Percentiles rank a stretch among this genome's conserved stretches.
phyloP scores from a whole-genome alignment of 2,113 vertebrate species.

The Pelusios castaneus region DNA sequence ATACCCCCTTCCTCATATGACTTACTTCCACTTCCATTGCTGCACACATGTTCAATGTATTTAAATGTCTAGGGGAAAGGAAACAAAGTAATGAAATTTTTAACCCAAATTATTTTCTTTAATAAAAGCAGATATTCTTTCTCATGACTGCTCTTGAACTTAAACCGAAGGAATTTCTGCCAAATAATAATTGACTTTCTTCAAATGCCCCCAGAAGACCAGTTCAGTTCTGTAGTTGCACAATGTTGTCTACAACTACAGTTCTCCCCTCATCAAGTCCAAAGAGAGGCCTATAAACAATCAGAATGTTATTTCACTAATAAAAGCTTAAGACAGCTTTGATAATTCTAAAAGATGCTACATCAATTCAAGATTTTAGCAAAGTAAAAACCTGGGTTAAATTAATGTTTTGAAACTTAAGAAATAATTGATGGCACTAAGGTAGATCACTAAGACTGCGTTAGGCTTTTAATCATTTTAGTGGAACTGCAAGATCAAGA shows the following conservation, averaged over 20 bases:
- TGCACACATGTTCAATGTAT: constrained; percentile 86
- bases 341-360: background rate
- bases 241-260: background rate
- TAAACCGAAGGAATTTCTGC: accelerated
- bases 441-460: background rate
- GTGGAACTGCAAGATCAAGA: background rate
- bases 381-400: background rate
- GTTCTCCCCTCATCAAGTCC: too few relatives aligned
- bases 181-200: background rate
- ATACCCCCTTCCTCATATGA: constrained; percentile 78
- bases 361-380: background rate
- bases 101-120: background rate
- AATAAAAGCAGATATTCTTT: background rate
- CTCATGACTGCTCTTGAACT: background rate
- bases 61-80: constrained; percentile 78
- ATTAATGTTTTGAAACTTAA: background rate
- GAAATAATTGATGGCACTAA: background rate
- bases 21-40: constrained; percentile 86
- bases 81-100: background rate
- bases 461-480: background rate
- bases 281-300: too few relatives aligned
- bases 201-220: background rate
- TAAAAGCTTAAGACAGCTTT: background rate
- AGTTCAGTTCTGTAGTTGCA: background rate
- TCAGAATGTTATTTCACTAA: background rate